Conservation (phyloP, 2,113 vertebrate genomes). For the Felis catus region F.catus_Fca126_mat1.0 CM031411.1:10048001-10048500, state of each 20-base stretch:
- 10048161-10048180: conserved; percentile 75
- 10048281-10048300: too few species aligned
- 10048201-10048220: conserved; percentile 80
- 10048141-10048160: conserved; percentile 65
- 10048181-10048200: conserved; percentile 81
- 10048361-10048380: too few species aligned
- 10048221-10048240: conserved; percentile 74
- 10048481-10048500: conserved; percentile 78
- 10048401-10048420: too few species aligned
- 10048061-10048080: conserved; percentile 82
- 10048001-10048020: too few species aligned
- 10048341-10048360: too few species aligned
- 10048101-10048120: conserved; percentile 87
- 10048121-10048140: conserved; percentile 86
- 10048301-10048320: too few species aligned
- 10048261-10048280: too few species aligned
- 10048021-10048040: too few species aligned
- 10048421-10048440: too few species aligned
- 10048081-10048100: conserved; percentile 82
- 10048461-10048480: conserved; percentile 42
- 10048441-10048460: too few species aligned
- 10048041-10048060: conserved; percentile 36
- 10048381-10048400: too few species aligned
- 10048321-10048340: too few species aligned
- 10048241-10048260: neutral